Evolutionary conservation across 2,888 invertebrate species (phyloP).

Genomic region (Dioctria linearis): DNA sequence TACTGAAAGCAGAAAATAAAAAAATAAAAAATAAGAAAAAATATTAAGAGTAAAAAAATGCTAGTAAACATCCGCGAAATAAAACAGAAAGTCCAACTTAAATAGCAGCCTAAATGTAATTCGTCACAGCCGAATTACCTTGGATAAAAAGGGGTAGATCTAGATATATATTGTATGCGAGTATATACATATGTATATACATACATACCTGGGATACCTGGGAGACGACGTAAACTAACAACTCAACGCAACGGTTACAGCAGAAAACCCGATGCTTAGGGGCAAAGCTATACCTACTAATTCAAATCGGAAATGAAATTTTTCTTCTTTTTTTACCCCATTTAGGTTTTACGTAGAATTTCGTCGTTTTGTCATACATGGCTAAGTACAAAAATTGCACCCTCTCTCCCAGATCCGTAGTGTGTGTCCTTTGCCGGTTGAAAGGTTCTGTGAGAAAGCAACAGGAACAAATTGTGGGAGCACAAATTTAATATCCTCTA

Average conservation of each 20-base stretch:
- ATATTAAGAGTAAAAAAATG: conserved; percentile 8
- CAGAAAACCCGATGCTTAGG: conserved; percentile 53
- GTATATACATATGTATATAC: no score
- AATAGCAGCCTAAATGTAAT: conserved; percentile 55
- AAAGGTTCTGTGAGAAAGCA: conserved; percentile 51
- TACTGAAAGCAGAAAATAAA: conserved; percentile 13
- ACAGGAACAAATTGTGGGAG: conserved; percentile 51
- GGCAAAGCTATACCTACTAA: conserved; percentile 54
- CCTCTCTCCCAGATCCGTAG: conserved; percentile 42
- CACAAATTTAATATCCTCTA: conserved; percentile 58
- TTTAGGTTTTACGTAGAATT: conserved; percentile 49
- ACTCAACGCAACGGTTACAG: conserved; percentile 11
- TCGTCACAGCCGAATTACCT: conserved; percentile 59
- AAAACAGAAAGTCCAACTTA: conserved; percentile 39
- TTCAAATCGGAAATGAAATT: conserved; percentile 59
- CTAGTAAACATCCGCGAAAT: conserved; percentile 54
- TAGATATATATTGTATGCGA: no score
- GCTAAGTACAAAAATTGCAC: conserved; percentile 58
- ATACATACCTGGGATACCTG: conserved; percentile 39
- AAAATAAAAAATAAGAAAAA: conserved; percentile 9
- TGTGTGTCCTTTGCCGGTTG: conserved; percentile 41
- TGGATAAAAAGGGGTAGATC: conserved; percentile 59
- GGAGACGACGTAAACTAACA: conserved; percentile 27
- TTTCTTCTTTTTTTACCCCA: conserved; percentile 40
- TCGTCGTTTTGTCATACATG: conserved; percentile 58